Base-by-base conservation (phyloP, 2,113 vertebrate species). In the Nansenia antarctica region DNA sequence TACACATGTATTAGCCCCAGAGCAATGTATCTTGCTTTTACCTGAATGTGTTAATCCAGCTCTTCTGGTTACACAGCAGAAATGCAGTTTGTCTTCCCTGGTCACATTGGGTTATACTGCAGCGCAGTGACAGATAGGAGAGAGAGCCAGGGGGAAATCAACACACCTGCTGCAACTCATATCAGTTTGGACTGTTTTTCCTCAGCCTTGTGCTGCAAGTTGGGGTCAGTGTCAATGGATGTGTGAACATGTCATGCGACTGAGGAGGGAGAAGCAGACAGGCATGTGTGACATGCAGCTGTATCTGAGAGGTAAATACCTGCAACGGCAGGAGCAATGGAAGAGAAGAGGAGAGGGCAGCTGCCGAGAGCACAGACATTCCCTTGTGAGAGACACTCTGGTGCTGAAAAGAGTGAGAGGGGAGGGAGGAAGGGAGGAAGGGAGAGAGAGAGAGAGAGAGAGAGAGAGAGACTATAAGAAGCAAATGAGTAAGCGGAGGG, bases 71-170 rank as follows among this genome's bases (percentile, higher is more conserved):
- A 71, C 53, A 62, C 73, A 53, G 22, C 47, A 80, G 67, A 45
- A n/a, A 58, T 70, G 18, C 68, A 58, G 60, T 60, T 26, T 20
- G 0, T 31, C 30, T 59, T 32, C 18, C n/a, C 15, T 27, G 15
- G n/a, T 61, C 31, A 11, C 9, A 5, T 11, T 61, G n/a, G 9
- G 6, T 8, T 29, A 29, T 54, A 20, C 37, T 3, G 6, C 78
- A 82, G 78, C 74, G 72, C 70, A 78, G 76, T 73, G n/a, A n/a
- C 67, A 85, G 77, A 57, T 53, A 42, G 63, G n/a, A 39, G 61
- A 55, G n/a, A 39, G 58, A 68, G 37, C 61, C 69, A 35, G 62
- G 37, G 31, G 9, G 37, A 54, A 32, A 70, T 59, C 62, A 1
- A 47, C 65, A 2, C 61, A 67, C 77, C 63, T 82, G 73, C 63